Evolutionary conservation across 2,113 vertebrate species (phyloP).

Genomic region (Callorhinus ursinus): DNA sequence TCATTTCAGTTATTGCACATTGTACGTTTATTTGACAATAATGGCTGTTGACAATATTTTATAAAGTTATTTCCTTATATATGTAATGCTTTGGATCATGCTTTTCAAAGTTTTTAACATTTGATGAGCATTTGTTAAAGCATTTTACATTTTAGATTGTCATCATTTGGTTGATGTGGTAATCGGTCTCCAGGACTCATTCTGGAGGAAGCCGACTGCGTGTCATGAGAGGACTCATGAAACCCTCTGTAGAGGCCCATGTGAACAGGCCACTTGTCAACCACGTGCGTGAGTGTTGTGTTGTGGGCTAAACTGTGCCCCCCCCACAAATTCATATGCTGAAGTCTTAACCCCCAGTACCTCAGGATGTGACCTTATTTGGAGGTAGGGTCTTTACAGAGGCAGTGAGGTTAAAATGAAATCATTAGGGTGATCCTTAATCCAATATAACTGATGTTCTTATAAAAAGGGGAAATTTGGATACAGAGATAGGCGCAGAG

Average conservation of each 20-base stretch:
- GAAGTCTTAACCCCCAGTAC: not conserved
- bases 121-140: not conserved
- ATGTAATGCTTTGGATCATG: not conserved
- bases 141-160: not conserved
- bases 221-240: not conserved
- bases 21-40: not conserved
- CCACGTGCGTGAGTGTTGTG: not conserved
- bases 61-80: not conserved
- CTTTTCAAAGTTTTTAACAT: not conserved
- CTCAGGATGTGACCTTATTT: not conserved
- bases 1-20: not conserved
- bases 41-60: not conserved
- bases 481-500: not conserved
- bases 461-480: not conserved
- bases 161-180: not conserved
- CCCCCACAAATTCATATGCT: not conserved
- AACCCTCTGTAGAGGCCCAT: not conserved
- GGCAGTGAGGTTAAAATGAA: not conserved
- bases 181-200: not conserved
- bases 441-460: not conserved
- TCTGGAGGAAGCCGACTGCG: not conserved
- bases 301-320: not conserved
- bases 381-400: not conserved
- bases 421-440: not conserved
- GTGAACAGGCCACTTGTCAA: not conserved